phyloP scores from a whole-genome alignment of 23 tunicate species.

The Phallusia fumigata region DNA sequence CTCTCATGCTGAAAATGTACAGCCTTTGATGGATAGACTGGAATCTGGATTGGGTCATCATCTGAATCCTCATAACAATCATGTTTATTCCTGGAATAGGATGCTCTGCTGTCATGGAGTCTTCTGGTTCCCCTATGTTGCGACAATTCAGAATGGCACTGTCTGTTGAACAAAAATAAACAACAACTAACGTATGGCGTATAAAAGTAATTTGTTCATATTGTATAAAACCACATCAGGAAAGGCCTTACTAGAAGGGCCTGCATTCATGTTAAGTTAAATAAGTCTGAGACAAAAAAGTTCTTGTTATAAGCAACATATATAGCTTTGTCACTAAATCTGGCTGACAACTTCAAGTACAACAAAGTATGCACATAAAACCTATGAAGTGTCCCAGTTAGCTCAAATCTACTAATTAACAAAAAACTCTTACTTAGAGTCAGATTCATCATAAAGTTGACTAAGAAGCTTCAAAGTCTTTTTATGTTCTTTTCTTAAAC shows the following conservation, averaged over 20 bases:
- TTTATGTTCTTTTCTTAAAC: constrained; percentile 63
- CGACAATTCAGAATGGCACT: not conserved
- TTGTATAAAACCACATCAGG: too few species aligned
- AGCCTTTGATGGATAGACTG: not conserved
- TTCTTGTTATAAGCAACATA: too few species aligned
- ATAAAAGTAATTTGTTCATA: too few species aligned
- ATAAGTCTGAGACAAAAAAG: too few species aligned
- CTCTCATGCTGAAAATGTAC: not conserved
- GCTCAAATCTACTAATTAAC: too few species aligned
- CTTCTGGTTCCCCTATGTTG: not conserved
- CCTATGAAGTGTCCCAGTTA: too few species aligned
- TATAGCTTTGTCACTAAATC: too few species aligned
- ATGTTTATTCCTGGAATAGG: not conserved
- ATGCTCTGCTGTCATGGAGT: not conserved
- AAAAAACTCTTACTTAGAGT: not conserved
- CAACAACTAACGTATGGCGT: too few species aligned
- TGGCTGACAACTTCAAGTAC: too few species aligned
- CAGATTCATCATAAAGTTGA: constrained; percentile 20
- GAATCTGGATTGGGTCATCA: constrained; percentile 10
- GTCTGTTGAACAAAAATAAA: not conserved
- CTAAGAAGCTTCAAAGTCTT: constrained; percentile 65
- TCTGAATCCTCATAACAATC: not conserved
- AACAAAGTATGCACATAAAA: too few species aligned
- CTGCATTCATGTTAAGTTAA: too few species aligned
- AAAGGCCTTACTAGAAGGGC: too few species aligned